phyloP scores from a whole-genome alignment of 2,888 invertebrate species.

The Anorthoa munda region DNA sequence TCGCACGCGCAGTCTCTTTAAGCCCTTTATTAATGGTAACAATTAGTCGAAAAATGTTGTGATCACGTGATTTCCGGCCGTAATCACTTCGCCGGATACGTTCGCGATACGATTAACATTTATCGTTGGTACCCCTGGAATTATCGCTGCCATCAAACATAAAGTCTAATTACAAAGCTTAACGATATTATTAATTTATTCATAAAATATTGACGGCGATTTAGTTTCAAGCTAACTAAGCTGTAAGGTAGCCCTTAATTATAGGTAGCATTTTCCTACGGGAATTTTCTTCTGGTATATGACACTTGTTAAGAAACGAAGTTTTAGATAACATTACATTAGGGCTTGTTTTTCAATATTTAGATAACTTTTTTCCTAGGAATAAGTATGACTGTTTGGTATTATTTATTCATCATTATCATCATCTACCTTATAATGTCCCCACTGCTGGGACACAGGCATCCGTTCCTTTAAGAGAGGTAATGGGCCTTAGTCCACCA shows the following conservation, averaged over 20 bases:
- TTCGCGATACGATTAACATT: constrained; percentile 48
- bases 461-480: too few species aligned
- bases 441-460: too few species aligned
- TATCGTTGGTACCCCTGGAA: constrained; percentile 44
- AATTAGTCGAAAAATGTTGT: constrained; percentile 37
- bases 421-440: too few species aligned
- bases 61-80: constrained; percentile 43
- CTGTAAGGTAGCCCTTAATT: constrained; percentile 22
- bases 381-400: too few species aligned
- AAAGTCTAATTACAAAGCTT: constrained; percentile 53
- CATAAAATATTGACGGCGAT: constrained; percentile 48
- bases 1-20: constrained; percentile 21
- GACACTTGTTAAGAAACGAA: not conserved
- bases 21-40: constrained; percentile 21
- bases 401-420: too few species aligned
- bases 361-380: too few species aligned
- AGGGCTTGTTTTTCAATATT: too few species aligned
- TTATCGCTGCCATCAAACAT: constrained; percentile 54
- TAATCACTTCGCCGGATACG: constrained; percentile 55
- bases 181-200: constrained; percentile 62
- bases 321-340: not conserved
- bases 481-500: too few species aligned
- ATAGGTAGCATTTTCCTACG: constrained; percentile 7
- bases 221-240: constrained; percentile 44
- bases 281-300: constrained; percentile 1